These are phyloP conservation scores for Kryptopterus vitreolus DNA, from an alignment of 2,797 vertebrate genomes.

Conservation along the genomic window DNA sequence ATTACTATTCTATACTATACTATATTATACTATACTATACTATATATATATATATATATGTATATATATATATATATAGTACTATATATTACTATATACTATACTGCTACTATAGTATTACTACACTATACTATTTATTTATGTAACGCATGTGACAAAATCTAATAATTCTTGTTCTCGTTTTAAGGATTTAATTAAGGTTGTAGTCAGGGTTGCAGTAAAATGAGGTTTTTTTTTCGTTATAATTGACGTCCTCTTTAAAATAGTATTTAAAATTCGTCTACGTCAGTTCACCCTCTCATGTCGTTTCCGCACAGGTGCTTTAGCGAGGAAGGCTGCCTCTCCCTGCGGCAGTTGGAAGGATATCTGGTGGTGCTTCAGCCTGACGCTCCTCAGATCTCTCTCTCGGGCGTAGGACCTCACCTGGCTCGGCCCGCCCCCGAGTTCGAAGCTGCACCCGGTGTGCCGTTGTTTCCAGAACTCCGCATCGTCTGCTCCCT, in stretches of 20 bases:
- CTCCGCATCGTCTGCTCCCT: conserved; percentile 93
- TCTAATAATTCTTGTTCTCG: not conserved
- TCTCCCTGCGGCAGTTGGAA: conserved; percentile 91
- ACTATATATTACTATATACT: not conserved
- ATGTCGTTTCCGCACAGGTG: conserved; percentile 83
- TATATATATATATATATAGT: not conserved
- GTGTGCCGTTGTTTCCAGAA: conserved; percentile 88
- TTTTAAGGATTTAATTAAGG: not conserved
- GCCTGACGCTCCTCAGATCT: conserved; percentile 94
- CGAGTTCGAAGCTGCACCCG: conserved; percentile 85
- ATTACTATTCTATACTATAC: too few species aligned
- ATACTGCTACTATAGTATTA: not conserved
- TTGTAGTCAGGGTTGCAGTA: not conserved
- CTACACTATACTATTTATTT: too few species aligned
- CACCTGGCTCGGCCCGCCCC: conserved; percentile 87
- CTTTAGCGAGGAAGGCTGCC: conserved; percentile 95
- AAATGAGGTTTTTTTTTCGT: not conserved
- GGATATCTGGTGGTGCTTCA: conserved; percentile 96
- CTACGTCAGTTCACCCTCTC: conserved; percentile 59
- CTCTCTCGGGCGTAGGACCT: conserved; percentile 87
- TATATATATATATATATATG: too few species aligned
- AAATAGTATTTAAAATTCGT: not conserved
- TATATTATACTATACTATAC: too few species aligned
- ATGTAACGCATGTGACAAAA: too few species aligned
- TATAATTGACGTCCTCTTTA: not conserved